Evolutionary conservation across 1,140 invertebrate species (phyloP), one percentile per base, ranked within the genome.

Genomic region (Steinernema feltiae): DNA sequence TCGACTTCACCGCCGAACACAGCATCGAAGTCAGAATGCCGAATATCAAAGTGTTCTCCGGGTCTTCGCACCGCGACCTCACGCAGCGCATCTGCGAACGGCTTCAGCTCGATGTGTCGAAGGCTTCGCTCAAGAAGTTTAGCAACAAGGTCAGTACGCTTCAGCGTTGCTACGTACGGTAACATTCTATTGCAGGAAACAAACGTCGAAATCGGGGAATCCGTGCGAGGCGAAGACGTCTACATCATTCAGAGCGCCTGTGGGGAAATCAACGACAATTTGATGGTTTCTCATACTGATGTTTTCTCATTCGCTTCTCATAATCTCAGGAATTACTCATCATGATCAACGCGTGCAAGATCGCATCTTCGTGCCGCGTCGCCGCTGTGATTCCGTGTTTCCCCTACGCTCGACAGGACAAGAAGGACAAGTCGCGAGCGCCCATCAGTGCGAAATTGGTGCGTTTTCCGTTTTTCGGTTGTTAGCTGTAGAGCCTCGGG

Each of bases 311-410:
- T n/a, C n/a, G n/a, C n/a, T n/a, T n/a, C n/a, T n/a, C n/a, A n/a
- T n/a, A n/a, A n/a, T n/a, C n/a, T n/a, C n/a, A n/a, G n/a, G 97
- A 99, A 87, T 89, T 99, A 15, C 89, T 99, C 30, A 99, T 99
- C 80, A 99, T 99, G 97, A 98, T 99, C 78, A 98, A 98, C 89
- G 96, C 97, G 0, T 99, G 97, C 87, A 99, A 99, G 90, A 98
- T 97, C 84, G 97, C 97, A 24, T 98, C 96, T 63, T 95, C 97
- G 24, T 94, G 93, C 70, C 89, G 97, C 82, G 95, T 99, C 27
- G 98, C 97, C 32, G 97, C 97, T 71, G 96, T 99, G 70, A 96
- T 99, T 82, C 97, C 97, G 32, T 96, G 94, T 88, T 99, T 98
- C 88, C 97, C 97, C 0, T 99, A 99, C 88, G 95, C 97, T 32